Evolutionary conservation across 1,140 invertebrate genomes (phyloP).

Genomic region (Nasonia vitripennis): DNA sequence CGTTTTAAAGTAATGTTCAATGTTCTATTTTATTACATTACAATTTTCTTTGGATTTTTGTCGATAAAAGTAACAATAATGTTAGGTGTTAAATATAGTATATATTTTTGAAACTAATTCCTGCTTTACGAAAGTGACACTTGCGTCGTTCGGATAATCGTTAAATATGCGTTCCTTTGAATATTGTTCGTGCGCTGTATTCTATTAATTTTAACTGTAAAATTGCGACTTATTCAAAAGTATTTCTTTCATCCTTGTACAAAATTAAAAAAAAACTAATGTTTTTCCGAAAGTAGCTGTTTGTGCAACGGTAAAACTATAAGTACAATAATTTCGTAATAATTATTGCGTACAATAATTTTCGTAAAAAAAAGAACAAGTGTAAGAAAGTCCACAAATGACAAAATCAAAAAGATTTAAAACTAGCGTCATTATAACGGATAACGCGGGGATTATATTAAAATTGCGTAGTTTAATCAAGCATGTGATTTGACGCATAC

Average conservation of each 20-base stretch:
- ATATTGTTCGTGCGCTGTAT: constrained; percentile 17
- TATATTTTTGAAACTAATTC: constrained; percentile 16
- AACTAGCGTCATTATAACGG: constrained; percentile 19
- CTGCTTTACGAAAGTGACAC: constrained; percentile 9
- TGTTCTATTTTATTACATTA: constrained; percentile 8
- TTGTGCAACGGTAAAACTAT: constrained; percentile 3
- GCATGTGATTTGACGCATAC: neutral
- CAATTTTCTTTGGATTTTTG: constrained; percentile 22
- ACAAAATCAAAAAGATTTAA: constrained; percentile 20
- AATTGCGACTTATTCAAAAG: constrained; percentile 20
- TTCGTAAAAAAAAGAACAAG: neutral
- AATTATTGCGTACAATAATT: constrained; percentile 17
- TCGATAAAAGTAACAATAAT: constrained; percentile 16
- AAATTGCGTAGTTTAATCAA: constrained; percentile 14
- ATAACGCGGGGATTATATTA: constrained; percentile 22
- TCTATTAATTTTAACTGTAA: constrained; percentile 1
- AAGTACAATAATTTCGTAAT: constrained; percentile 36
- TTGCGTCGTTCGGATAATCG: neutral
- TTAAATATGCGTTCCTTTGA: constrained; percentile 34
- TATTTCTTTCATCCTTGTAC: constrained; percentile 12
- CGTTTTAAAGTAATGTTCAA: constrained; percentile 1
- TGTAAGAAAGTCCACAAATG: constrained; percentile 9
- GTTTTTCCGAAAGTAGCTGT: constrained; percentile 23
- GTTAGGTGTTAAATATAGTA: constrained; percentile 11
- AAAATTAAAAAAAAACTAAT: constrained; percentile 7